Conservation (phyloP, 2,113 vertebrate species). For the Aspiorhynchus laticeps region DNA sequence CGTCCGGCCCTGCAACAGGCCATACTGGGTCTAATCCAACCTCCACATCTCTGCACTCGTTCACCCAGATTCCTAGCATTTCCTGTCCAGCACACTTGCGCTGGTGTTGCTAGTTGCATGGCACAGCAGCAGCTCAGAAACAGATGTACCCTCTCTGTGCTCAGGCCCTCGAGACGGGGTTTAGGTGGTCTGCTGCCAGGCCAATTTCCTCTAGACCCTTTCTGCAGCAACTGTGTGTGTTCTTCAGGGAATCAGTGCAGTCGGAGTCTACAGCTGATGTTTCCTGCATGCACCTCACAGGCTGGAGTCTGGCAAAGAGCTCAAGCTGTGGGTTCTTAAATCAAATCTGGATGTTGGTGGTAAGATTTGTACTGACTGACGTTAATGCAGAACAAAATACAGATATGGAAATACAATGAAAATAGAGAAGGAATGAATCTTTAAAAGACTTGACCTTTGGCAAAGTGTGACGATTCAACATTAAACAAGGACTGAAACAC, state of each 20-base stretch:
- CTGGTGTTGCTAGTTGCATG: slow-evolving; percentile 1
- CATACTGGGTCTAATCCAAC: neutral
- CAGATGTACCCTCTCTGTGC: slow-evolving; percentile 46
- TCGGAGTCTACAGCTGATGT: slow-evolving; percentile 23
- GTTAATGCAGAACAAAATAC: neutral
- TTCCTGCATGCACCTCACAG: slow-evolving; percentile 32
- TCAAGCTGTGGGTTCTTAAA: slow-evolving; percentile 35
- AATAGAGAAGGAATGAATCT: neutral
- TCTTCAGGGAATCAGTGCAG: slow-evolving; percentile 21
- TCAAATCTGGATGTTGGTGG: slow-evolving; percentile 26
- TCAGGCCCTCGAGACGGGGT: slow-evolving; percentile 19
- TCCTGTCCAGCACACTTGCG: neutral
- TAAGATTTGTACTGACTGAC: neutral
- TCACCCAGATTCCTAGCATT: slow-evolving; percentile 23
- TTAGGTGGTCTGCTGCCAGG: slow-evolving; percentile 27
- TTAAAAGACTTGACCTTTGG: neutral
- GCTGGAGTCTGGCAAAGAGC: slow-evolving; percentile 38
- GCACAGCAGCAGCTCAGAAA: slow-evolving; percentile 19
- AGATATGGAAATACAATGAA: neutral
- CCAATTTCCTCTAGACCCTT: slow-evolving; percentile 32
- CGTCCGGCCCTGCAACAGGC: neutral
- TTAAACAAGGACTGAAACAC: neutral
- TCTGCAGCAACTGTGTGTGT: slow-evolving; percentile 24
- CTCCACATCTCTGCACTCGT: neutral
- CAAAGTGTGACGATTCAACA: neutral